Conservation (phyloP, 2,797 vertebrate genomes). For the Darevskia nairensis region DNA sequence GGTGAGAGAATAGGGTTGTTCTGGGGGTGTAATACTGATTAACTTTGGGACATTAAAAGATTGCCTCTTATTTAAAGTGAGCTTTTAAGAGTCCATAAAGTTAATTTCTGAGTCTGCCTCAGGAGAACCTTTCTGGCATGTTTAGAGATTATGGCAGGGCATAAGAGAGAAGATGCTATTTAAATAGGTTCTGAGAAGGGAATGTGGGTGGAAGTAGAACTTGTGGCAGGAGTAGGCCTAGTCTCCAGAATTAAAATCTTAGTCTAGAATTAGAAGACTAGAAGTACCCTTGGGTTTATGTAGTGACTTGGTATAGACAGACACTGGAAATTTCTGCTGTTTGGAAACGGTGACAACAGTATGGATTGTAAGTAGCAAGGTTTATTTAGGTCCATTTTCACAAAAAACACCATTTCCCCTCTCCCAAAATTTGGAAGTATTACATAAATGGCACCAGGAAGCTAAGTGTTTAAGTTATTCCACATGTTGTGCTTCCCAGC, state of each 20-base stretch:
- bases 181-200: background rate
- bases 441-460: conserved; percentile 56
- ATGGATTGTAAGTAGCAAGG: conserved; percentile 28
- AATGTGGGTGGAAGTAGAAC: background rate
- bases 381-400: conserved; percentile 33
- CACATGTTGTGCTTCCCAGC: background rate
- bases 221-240: background rate
- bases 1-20: background rate
- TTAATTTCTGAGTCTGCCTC: background rate
- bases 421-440: conserved; percentile 57
- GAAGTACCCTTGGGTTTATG: background rate
- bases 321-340: background rate
- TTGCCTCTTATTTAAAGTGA: background rate
- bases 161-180: background rate
- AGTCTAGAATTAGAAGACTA: background rate
- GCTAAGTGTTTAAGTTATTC: background rate
- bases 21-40: too few species aligned
- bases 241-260: background rate
- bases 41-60: background rate
- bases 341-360: background rate
- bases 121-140: background rate
- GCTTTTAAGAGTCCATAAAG: background rate
- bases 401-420: conserved; percentile 40
- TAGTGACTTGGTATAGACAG: background rate
- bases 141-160: background rate